Evolutionary conservation across 2,113 vertebrate genomes (phyloP), one percentile per base, ranked within the genome.

Genomic region (Labeo catla): DNA sequence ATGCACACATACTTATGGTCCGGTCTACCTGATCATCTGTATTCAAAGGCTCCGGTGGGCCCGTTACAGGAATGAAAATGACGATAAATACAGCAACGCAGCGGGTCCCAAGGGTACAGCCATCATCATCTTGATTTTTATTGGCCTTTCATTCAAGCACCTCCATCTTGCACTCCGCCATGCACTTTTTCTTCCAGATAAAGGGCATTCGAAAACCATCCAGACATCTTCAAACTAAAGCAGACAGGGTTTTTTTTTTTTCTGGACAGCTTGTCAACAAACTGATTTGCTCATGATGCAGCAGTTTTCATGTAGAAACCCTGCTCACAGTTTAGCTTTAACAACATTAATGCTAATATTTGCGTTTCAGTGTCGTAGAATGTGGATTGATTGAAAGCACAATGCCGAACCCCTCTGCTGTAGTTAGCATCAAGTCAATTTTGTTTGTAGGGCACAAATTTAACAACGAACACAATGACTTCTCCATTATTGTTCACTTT

Each of bases 41-140:
- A 93, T 93, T 93, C 90, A 85, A 76, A 83, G 77, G 76, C 70
- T 86, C 54, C 28, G 57, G 2, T 76, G 43, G 86, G 74, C 87
- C 87, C 79, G 36, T 89, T 90, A 90, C 88, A 89, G 86, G 68
- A 59, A 89, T 82, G 57, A 81, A 68, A 83, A 88, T 91, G 89
- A 90, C 84, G 89, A 93, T 93, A 91, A 92, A 91, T 86, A 88
- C 89, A 86, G 82, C 87, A 90, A 85, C 86, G 83, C 78, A 76
- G 47, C 61, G 16, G 54, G 74, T 84, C 87, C 79, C 81, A 7
- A 65, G 76, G 90, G 91, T 91, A 84, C 52, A n/a, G 54, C 85
- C 87, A 92, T 91, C 89, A 90, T 92, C 84, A 90, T 84, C 77
- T 81, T 86, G 83, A 57, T 82, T 91, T 91, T 93, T 90, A 90